These are phyloP conservation scores for Cossypha niveicapilla DNA, from an alignment of 2,797 vertebrate genomes.

Conservation along the genomic window DNA sequence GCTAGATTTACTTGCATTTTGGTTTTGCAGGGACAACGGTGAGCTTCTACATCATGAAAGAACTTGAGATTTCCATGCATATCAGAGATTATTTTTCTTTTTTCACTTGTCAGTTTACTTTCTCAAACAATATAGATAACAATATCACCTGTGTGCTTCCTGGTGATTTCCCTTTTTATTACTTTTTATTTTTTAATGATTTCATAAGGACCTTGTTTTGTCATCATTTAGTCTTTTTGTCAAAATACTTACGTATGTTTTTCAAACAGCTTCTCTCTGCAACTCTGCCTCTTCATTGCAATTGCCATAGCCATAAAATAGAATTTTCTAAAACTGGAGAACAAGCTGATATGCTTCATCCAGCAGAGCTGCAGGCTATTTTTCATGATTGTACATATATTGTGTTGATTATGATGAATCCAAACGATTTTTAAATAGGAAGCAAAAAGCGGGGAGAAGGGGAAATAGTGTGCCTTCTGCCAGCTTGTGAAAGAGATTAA, in stretches of 20 bases:
- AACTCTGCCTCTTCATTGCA: neutral
- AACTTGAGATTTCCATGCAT: neutral
- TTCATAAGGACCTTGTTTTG: conserved; percentile 34
- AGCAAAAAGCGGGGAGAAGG: neutral
- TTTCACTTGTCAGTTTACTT: neutral
- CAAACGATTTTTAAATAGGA: conserved; percentile 32
- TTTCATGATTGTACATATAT: conserved; percentile 55
- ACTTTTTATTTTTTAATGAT: neutral
- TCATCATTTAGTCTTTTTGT: conserved; percentile 13
- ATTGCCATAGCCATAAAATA: conserved; percentile 35
- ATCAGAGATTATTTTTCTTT: conserved; percentile 1
- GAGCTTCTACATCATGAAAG: neutral
- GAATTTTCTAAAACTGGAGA: conserved; percentile 57
- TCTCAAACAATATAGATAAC: neutral
- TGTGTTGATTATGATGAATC: conserved; percentile 62
- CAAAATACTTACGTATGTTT: neutral
- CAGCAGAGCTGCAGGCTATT: conserved; percentile 52
- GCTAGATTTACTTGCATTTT: neutral
- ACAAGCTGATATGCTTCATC: conserved; percentile 44
- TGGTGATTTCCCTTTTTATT: conserved; percentile 1
- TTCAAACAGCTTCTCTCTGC: neutral
- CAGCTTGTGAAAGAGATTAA: neutral
- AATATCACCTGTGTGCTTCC: neutral
- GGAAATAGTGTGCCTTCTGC: neutral
- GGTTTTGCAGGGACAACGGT: neutral